A percentile compares a stretch with the other conserved stretches of the same genome.
Evolutionary conservation across 2,888 invertebrate genomes (phyloP).

Genomic region (Aphidoletes aphidimyza): DNA sequence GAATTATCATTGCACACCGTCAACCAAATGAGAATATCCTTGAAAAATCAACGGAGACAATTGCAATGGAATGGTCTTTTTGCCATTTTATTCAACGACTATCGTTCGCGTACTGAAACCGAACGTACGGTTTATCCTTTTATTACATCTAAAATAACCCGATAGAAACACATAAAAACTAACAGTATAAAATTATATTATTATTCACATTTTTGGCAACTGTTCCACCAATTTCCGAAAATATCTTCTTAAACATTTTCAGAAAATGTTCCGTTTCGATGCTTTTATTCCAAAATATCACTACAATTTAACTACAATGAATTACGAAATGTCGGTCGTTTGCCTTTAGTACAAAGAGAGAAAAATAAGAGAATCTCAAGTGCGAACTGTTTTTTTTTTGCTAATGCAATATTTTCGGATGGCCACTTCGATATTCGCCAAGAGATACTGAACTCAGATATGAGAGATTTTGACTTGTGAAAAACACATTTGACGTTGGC

Average conservation of each 20-base stretch:
- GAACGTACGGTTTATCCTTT: conserved; percentile 2
- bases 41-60: not conserved
- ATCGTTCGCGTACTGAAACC: not conserved
- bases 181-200: not conserved
- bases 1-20: not conserved
- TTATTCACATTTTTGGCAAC: conserved; percentile 53
- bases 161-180: not conserved
- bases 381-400: not conserved
- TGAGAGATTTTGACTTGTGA: no score
- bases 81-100: not conserved
- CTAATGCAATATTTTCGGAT: not conserved
- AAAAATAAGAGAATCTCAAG: not conserved
- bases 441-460: no score
- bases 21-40: not conserved
- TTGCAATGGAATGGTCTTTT: not conserved
- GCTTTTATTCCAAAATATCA: not conserved
- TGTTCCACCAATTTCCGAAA: conserved; percentile 42
- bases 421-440: not conserved
- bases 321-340: conserved; percentile 49
- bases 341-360: not conserved
- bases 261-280: not conserved
- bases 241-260: conserved; percentile 20
- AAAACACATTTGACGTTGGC: no score
- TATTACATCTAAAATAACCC: not conserved
- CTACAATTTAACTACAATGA: not conserved